phyloP scores from a whole-genome alignment of 30 jellyfish, hydroid and myxozoan genomes.

The Hydra vulgaris region DNA sequence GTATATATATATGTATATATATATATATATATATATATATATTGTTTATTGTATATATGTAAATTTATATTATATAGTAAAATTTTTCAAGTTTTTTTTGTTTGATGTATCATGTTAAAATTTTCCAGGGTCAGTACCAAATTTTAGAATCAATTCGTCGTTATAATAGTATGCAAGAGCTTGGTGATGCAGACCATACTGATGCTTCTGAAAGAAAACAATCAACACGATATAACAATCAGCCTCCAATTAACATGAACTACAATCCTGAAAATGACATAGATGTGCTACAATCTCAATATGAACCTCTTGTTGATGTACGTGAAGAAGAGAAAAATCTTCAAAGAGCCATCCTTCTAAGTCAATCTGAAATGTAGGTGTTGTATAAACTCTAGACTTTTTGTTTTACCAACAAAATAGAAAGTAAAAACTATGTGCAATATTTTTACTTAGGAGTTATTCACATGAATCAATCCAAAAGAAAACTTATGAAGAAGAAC shows the following conservation, averaged over 20 bases:
- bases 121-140: constrained; percentile 68
- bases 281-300: constrained; percentile 54
- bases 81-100: background rate
- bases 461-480: background rate
- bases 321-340: background rate
- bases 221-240: constrained; percentile 21
- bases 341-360: background rate
- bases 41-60: too few relatives aligned
- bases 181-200: constrained; percentile 20
- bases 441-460: background rate
- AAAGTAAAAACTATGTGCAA: too few relatives aligned
- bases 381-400: too few relatives aligned
- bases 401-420: too few relatives aligned
- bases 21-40: too few relatives aligned
- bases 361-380: background rate
- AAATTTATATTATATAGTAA: background rate
- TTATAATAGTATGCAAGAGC: constrained; percentile 85
- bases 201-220: constrained; percentile 43
- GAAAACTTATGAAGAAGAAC: background rate
- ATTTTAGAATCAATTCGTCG: constrained; percentile 55
- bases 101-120: background rate
- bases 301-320: constrained; percentile 4
- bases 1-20: too few relatives aligned
- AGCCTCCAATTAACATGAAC: constrained; percentile 22
- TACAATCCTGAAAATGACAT: constrained; percentile 53